Evolutionary conservation across 2,797 vertebrate genomes (phyloP), one percentile per base, ranked within the genome.

Genomic region (Mormyrus proboscirostris): DNA sequence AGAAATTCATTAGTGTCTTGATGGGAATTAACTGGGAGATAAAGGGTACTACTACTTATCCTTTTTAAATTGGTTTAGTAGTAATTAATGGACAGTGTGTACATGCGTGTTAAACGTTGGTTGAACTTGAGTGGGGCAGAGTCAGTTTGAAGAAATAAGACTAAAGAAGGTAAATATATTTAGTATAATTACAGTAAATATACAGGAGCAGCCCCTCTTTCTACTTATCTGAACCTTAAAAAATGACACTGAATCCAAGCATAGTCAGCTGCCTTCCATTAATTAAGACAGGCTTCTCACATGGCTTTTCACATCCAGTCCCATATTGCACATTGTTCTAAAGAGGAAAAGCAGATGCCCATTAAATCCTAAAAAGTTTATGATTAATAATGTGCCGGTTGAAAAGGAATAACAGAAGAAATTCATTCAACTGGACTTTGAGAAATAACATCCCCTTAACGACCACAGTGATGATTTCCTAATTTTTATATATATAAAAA

Each of bases 1-100:
- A 90, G 89, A 90, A 84, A 84, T 84, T 50, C 92, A 90, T 93
- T 91, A 91, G 86, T 91, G 90, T 91, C 88, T 89, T 49, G 73
- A 38, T 49, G 83, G 49, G 83, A 49, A 53, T 53, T 85, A 85
- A 86, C 85, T 86, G 50, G 50, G 85, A 86, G 51, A 86, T 86
- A 55, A 55, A 86, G 14, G 14, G 25, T 86, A 25, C 51, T 16
- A 38, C 51, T 86, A 22, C 29, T 55, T 55, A 50, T 57, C 50
- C 29, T 33, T 16, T 53, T 55, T 57, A 4, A 22, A 86, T 38
- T 86, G 29, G 51, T 86, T 86, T 57, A 57, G 85, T 55, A 22
- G 29, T 51, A 85, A 85, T 76, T 44, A 84, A 84, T 16, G 19
- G 44, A 84, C 44, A 47, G 33, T 76, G 73, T 76, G 69, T 41